phyloP scores from a whole-genome alignment of 2,113 vertebrate genomes.

The Mobula birostris region DNA sequence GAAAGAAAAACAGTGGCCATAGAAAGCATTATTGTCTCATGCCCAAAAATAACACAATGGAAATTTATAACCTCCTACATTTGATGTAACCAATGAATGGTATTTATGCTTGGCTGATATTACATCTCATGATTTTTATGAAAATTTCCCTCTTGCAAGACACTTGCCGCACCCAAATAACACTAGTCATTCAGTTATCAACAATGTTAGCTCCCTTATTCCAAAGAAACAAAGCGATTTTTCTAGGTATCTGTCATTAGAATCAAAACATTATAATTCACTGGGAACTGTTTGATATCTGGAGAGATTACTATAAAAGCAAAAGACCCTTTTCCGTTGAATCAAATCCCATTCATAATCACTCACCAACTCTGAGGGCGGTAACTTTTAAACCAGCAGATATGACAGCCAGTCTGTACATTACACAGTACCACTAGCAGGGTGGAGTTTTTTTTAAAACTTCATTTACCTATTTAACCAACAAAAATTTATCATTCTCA shows the following conservation, averaged over 20 bases:
- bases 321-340: background rate
- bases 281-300: background rate
- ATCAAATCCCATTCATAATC: background rate
- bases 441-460: no score
- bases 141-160: background rate
- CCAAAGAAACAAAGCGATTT: background rate
- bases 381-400: background rate
- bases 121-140: background rate
- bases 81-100: background rate
- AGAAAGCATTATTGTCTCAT: background rate
- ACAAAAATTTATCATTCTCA: background rate
- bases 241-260: background rate
- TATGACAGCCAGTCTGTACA: background rate
- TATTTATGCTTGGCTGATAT: background rate
- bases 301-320: background rate
- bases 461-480: background rate
- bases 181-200: background rate
- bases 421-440: background rate
- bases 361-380: background rate
- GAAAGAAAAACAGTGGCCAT: background rate
- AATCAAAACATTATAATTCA: background rate
- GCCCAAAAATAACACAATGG: background rate
- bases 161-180: background rate
- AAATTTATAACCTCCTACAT: background rate
- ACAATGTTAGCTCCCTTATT: background rate